Evolutionary conservation across 2,113 vertebrate genomes (phyloP), one percentile per base, ranked within the genome.

Genomic region (Brachypodius melanocephalos): DNA sequence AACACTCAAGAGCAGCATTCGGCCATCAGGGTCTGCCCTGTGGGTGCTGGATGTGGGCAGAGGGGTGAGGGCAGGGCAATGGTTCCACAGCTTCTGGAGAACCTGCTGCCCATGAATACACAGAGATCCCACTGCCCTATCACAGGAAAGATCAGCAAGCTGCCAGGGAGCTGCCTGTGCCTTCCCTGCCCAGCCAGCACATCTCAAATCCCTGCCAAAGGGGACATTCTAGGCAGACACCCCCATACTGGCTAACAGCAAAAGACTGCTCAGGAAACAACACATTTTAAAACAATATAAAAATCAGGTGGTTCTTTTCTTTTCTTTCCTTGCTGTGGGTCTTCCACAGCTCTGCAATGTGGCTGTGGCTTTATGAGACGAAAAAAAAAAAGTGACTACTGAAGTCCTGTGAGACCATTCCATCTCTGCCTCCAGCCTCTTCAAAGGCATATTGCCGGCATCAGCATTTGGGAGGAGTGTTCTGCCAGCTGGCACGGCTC

Each of bases 401-500:
- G 74, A 77, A 63, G 54, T 78, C 90, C 72, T 69, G 84, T 1
- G 78, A 91, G 89, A 71, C 63, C 54, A 36, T 75, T 91, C 49
- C 92, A 83, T 92, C 94, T 55, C 4, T 75, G 79, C 32, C 78
- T 96, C 12, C 88, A 92, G 83, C 81, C 84, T 85, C 92, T 97
- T 97, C 96, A 96, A 96, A 96, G 90, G 79, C 90, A 74, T 32
- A 36, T 0, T 62, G 88, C 92, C 74, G 90, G 48, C 90, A 86
- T 43, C 76, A 46, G 75, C 65, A 40, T 14, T 65, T 42, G 89
- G 10, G 22, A 79, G 55, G 45, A 54, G 68, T 1, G 24, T 11
- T 36, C 85, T 91, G 95, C 95, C 93, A 97, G 81, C 85, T 97
- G 96, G 92, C 95, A 7, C 0, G 0, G 89, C 81, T 86, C 95